Evolutionary conservation across 2,797 vertebrate species (phyloP), one percentile per base, ranked within the genome.

Genomic region (Scomberomorus guttatus): DNA sequence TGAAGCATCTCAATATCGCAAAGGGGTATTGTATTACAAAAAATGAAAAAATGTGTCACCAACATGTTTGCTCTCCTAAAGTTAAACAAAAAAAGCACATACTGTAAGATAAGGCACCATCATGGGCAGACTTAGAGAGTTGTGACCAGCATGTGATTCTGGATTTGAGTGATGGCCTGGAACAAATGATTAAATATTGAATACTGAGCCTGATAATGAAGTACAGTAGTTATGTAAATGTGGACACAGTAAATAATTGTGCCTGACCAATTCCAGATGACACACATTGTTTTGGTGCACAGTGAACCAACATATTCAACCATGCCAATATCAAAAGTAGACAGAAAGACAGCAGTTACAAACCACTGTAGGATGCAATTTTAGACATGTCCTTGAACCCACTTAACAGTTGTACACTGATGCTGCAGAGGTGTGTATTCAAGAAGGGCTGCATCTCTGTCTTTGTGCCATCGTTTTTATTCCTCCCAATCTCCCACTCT

Each of bases 401-500:
- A 62, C 77, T 84, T 60, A 81, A 59, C 79, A 72, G 56, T 51
- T 59, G 56, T 46, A 66, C 64, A 27, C 24, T 57, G 54, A 66
- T 74, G 39, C 77, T 72, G 65, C 72, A 75, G 86, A 81, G 74
- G 74, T 63, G 59, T 50, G 52, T 20, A 44, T 51, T 69, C 46
- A 71, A 78, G 69, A 77, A 75, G 71, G 56, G 37, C 73, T 67
- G 66, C 59, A 34, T 77, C 75, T 60, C 61, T 85, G 61, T 79
- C 84, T 83, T 20, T 75, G 60, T 81, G 74, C 67, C 76, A 69
- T 57, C 10, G 11, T 75, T 85, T 83, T 64, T 44, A 77, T 83
- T 87, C 80, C 71, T 72, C 73, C 65, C 77, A 48, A 34, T 87
- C 81, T 88, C 80, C 80, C 68, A 46, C 83, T 89, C 84, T 6